A percentile compares a stretch with the other conserved stretches of the same genome.
phyloP scores from a whole-genome alignment of 2,113 vertebrate genomes.

The Pogonocichla stellata region DNA sequence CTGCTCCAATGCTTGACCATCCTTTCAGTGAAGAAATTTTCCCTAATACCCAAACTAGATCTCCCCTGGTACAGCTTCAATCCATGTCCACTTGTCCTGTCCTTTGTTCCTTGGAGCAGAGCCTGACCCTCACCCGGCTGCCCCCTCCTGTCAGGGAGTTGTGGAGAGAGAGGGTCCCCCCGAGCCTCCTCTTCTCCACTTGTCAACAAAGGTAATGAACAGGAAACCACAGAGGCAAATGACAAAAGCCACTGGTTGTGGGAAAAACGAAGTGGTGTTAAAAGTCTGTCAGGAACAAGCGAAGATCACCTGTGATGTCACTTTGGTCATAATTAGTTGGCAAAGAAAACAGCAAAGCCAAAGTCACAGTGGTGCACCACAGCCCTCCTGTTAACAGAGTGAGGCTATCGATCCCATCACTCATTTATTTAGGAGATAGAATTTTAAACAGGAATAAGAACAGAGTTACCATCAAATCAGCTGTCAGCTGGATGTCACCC shows the following conservation, averaged over 20 bases:
- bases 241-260: not conserved
- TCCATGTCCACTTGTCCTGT: not conserved
- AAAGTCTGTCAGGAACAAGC: not conserved
- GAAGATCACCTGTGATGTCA: constrained; percentile 33
- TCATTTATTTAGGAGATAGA: constrained; percentile 58
- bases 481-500: constrained; percentile 56
- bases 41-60: not conserved
- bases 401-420: constrained; percentile 52
- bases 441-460: constrained; percentile 48
- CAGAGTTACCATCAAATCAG: constrained; percentile 46
- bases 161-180: not conserved
- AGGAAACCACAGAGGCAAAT: constrained; percentile 4
- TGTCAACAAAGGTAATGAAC: not conserved
- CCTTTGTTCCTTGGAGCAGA: not conserved
- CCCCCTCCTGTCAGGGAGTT: not conserved
- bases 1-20: not conserved
- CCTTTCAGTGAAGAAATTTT: not conserved
- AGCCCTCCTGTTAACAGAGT: constrained; percentile 26
- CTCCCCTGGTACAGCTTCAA: not conserved
- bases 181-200: not conserved
- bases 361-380: constrained; percentile 38
- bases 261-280: not conserved
- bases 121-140: not conserved
- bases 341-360: constrained; percentile 35
- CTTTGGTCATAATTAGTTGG: constrained; percentile 63